Evolutionary conservation across 2,888 invertebrate species (phyloP), one percentile per base, ranked within the genome.

Genomic region (Dryomyza anilis): DNA sequence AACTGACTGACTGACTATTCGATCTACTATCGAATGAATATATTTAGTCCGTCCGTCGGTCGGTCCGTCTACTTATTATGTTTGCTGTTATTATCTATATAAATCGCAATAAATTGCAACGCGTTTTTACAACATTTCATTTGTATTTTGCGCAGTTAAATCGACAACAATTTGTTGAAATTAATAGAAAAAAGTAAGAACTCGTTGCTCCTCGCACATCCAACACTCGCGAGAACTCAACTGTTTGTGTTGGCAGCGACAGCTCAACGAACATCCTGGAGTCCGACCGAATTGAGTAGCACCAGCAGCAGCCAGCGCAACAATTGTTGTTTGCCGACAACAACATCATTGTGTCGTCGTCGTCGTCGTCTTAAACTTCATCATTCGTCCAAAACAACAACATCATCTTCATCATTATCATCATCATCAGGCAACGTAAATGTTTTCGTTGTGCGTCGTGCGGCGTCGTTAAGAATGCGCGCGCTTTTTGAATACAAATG

Each of bases 261-360:
- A 29, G 46, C 19, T 45, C 45, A 25, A n/a, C 58, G 12, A 52
- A 61, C 27, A 52, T 39, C 27, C 36, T 36, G 23, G 27, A 61
- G 39, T 33, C 25, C 12, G 39, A 10, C 16, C 43, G n/a, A 19
- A 19, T 14, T 33, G 36, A 8, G 55, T 12, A 3, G 67, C 75
- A 68, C 71, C 73, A 69, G 71, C 53, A 43, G 64, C 67, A 65
- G 64, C 60, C 63, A 39, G 39, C 39, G 30, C 29, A 39, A 43
- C 25, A 25, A 45, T 45, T 7, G 58, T 27, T 58, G 45, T 10
- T 58, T 25, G 58, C 29, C n/a, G n/a, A n/a, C n/a, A n/a, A n/a
- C 7, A 33, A 12, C 39, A n/a, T 39, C 45, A 30, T 14, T 25
- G 21, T 23, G 6, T 36, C 30, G 23, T 19, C 48, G 23, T 33